Percentiles rank a stretch among this genome's conserved stretches.
These are phyloP conservation scores for Nephrotoma appendiculata DNA, from an alignment of 2,888 invertebrate genomes.

Conservation along the genomic window DNA sequence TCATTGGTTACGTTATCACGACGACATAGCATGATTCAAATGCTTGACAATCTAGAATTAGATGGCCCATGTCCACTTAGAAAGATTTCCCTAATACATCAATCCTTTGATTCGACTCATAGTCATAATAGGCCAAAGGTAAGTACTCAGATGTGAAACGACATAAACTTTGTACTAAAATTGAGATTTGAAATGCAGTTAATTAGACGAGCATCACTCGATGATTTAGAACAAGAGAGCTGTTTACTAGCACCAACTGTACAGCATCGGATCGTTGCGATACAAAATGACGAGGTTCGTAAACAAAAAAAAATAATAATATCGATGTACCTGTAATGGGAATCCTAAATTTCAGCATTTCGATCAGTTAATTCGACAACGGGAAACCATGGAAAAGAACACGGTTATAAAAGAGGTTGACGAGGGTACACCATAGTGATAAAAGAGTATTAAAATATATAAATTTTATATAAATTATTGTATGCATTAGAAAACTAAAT, in stretches of 20 bases:
- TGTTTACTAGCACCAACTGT: conserved; percentile 67
- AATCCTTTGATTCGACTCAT: conserved; percentile 3
- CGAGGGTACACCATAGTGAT: conserved; percentile 23
- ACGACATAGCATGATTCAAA: conserved; percentile 64
- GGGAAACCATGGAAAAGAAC: conserved; percentile 42
- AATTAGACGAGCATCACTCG: conserved; percentile 57
- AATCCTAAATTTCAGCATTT: conserved; percentile 21
- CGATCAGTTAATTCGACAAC: conserved; percentile 26
- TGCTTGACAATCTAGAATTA: conserved; percentile 51
- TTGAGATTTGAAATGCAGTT: conserved; percentile 29
- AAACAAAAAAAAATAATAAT: background rate
- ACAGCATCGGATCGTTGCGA: conserved; percentile 65
- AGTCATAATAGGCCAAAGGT: conserved; percentile 1
- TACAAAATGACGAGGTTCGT: conserved; percentile 56
- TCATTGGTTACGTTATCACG: conserved; percentile 70
- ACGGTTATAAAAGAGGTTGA: conserved; percentile 57
- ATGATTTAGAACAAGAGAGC: conserved; percentile 67
- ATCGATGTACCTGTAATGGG: background rate
- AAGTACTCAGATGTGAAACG: background rate
- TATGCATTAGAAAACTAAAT: background rate
- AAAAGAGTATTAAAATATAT: background rate
- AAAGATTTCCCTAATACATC: conserved; percentile 21
- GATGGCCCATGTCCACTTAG: conserved; percentile 59
- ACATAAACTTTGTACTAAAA: background rate
- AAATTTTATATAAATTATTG: background rate